Evolutionary conservation across 2,797 vertebrate genomes (phyloP), one percentile per base, ranked within the genome.

Genomic region (Chrysolophus pictus): DNA sequence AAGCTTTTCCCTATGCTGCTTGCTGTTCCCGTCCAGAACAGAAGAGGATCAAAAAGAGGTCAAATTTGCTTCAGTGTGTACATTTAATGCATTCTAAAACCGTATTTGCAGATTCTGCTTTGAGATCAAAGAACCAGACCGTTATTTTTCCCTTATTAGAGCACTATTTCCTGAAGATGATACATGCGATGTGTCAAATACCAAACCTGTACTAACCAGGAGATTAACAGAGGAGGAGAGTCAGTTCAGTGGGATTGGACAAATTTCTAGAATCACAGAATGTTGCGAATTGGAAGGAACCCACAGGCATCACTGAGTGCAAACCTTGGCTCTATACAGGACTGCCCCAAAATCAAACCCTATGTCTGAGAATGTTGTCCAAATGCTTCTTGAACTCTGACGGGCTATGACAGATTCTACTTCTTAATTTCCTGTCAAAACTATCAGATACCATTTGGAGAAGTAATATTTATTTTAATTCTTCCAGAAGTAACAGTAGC

Each of bases 401-500:
- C 56, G 58, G 64, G 31, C 18, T 56, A 6, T 56, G 29, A n/a
- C 56, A 62, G 64, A n/a, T 77, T 91, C 21, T 88, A 26, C 10
- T 33, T 19, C 56, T 70, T 33, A 53, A 14, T 74, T 86, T 90
- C 74, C 62, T 11, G 1, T 82, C 64, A 73, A 14, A 68, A 46
- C 69, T 73, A 53, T 76, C 35, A 28, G 31, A 51, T 91, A 53
- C 51, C 64, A 11, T 37, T 69, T 77, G 81, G 53, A 31, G 72
- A 74, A 64, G 59, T 58, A 76, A 74, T 37, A 89, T 74, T 65
- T 85, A 33, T 77, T 96, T 93, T 84, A 88, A 64, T 70, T 41
- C 53, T 83, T 70, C 81, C 75, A 91, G 72, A 85, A 93, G 64
- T 62, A 89, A 62, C 78, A 69, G 26, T 87, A 88, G 72, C 71